Evolutionary conservation across 2,797 vertebrate species (phyloP).

Genomic region (Hemitrygon akajei): DNA sequence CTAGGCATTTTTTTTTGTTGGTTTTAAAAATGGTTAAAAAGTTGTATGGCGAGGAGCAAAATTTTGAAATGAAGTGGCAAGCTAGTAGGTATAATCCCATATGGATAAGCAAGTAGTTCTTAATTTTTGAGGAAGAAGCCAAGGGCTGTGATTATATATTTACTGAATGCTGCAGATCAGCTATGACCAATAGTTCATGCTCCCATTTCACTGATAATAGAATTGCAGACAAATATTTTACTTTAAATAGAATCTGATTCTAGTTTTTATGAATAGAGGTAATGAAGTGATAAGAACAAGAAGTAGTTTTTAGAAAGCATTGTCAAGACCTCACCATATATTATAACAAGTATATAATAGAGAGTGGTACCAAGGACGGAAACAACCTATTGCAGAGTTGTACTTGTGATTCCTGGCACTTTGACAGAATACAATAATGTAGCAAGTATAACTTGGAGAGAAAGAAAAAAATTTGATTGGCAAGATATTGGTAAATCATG

Average conservation of each 20-base stretch:
- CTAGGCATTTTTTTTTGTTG: background rate
- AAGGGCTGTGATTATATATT: too few relatives aligned
- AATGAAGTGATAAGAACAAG: background rate
- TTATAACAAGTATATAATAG: background rate
- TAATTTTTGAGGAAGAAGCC: background rate
- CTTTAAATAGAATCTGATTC: too few relatives aligned
- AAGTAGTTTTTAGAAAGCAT: background rate
- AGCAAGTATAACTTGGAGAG: background rate
- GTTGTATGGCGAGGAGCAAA: background rate
- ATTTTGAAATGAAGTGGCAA: background rate
- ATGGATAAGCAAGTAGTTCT: background rate
- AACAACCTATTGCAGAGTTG: background rate
- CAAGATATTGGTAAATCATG: background rate
- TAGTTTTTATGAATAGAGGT: too few relatives aligned
- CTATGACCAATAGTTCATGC: background rate
- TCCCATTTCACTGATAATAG: background rate
- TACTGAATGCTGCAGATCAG: background rate
- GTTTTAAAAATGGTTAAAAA: background rate
- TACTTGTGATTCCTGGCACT: background rate
- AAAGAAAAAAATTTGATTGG: too few relatives aligned
- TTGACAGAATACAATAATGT: too few relatives aligned
- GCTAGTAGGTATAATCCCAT: background rate
- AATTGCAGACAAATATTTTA: background rate
- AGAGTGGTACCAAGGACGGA: background rate
- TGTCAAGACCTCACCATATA: background rate